phyloP scores from a whole-genome alignment of 2,888 invertebrate genomes.

The Stenolophus ochropezus region DNA sequence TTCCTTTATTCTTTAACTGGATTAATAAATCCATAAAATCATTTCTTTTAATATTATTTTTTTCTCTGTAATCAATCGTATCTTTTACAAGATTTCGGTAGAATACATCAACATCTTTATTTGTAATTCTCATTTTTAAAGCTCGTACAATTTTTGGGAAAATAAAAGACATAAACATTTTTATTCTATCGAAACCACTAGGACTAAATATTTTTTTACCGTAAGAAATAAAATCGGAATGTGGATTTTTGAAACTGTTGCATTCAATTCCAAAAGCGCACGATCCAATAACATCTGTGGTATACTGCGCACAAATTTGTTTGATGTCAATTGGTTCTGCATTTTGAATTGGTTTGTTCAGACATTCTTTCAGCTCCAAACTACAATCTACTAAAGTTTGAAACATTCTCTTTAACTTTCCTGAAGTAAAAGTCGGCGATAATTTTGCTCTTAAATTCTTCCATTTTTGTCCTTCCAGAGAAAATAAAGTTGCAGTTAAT shows the following conservation, averaged over 20 bases:
- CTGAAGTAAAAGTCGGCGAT: conserved; percentile 79
- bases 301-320: conserved; percentile 26
- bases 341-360: conserved; percentile 65
- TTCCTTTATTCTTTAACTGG: conserved; percentile 69
- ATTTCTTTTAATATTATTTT: conserved; percentile 69
- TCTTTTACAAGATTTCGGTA: conserved; percentile 68
- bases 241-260: conserved; percentile 53
- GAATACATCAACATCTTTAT: conserved; percentile 46
- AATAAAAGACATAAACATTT: conserved; percentile 37
- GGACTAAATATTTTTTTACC: conserved; percentile 24
- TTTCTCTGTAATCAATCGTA: conserved; percentile 70
- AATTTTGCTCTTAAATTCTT: conserved; percentile 77
- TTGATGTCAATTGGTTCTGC: conserved; percentile 53
- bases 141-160: conserved; percentile 22
- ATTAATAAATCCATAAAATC: conserved; percentile 75
- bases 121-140: conserved; percentile 50
- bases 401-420: conserved; percentile 79
- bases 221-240: conserved; percentile 37
- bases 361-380: conserved; percentile 72
- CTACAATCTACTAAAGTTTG: conserved; percentile 75
- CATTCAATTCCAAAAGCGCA: conserved; percentile 57
- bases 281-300: conserved; percentile 51
- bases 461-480: conserved; percentile 77
- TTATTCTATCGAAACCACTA: conserved; percentile 17
- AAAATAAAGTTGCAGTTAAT: conserved; percentile 76